A percentile compares a stretch with the other conserved stretches of the same genome.
phyloP scores from a whole-genome alignment of 2,113 vertebrate genomes.

The Fregata magnificens region DNA sequence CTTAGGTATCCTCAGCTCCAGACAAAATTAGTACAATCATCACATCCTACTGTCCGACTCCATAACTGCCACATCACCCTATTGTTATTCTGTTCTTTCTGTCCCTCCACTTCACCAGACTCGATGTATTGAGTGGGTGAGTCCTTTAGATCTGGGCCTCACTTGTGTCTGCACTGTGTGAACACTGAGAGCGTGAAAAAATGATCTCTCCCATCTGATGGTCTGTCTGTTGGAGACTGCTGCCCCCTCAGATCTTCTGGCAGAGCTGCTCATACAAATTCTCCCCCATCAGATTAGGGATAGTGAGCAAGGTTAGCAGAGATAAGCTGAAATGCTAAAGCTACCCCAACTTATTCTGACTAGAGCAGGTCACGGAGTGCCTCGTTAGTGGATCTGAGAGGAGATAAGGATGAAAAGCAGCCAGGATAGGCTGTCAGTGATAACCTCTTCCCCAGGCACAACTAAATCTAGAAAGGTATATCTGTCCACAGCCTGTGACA shows the following conservation, averaged over 20 bases:
- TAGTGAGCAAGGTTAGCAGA: neutral
- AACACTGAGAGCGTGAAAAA: neutral
- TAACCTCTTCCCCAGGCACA: neutral
- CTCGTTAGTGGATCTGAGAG: neutral
- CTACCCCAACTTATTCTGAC: neutral
- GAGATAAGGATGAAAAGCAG: conserved; percentile 5
- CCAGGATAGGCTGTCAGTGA: neutral
- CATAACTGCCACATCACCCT: neutral
- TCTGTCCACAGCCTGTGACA: neutral
- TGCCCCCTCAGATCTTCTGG: neutral
- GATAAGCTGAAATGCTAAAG: neutral
- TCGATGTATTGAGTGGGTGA: neutral
- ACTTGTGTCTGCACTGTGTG: neutral
- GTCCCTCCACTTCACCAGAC: neutral
- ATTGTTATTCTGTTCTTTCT: neutral
- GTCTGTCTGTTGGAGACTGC: neutral
- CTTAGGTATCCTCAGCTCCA: neutral
- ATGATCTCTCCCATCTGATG: neutral
- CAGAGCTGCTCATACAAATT: conserved; percentile 7
- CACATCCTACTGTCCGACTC: neutral
- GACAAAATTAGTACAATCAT: neutral
- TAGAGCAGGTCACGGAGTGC: neutral
- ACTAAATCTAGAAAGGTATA: neutral
- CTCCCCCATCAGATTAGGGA: neutral
- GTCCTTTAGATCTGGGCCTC: neutral